Percentiles rank a stretch among this genome's conserved stretches.
phyloP scores from a whole-genome alignment of 2,888 invertebrate species.

The Clistopyga incitator region DNA sequence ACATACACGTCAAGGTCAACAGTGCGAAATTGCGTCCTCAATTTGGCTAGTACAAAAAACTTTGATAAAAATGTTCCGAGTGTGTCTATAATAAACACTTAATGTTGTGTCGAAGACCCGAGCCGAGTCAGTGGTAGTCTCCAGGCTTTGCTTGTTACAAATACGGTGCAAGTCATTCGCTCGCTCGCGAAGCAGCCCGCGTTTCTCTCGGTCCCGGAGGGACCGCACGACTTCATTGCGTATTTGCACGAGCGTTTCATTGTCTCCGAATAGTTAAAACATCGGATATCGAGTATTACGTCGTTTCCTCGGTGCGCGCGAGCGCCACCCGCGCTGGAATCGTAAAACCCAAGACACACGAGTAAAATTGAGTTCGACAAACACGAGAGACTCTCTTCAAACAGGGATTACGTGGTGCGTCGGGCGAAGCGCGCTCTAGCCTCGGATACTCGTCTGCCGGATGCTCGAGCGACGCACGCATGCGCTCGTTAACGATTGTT shows the following conservation, averaged over 20 bases:
- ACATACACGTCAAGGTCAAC: background rate
- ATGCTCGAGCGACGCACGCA: conserved; percentile 11
- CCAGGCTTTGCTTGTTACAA: background rate
- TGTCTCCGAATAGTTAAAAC: conserved; percentile 52
- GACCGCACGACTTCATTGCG: conserved; percentile 28
- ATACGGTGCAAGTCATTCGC: too few species aligned
- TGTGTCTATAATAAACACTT: too few species aligned
- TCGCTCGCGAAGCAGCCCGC: too few species aligned
- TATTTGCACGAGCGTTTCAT: conserved; percentile 44
- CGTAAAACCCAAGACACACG: conserved; percentile 12
- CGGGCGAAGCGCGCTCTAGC: conserved; percentile 6
- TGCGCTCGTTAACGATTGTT: conserved; percentile 66
- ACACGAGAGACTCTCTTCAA: conserved; percentile 52
- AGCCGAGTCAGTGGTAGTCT: background rate
- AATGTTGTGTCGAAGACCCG: too few species aligned
- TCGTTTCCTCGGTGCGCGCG: conserved; percentile 18
- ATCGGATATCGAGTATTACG: conserved; percentile 34
- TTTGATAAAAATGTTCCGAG: too few species aligned
- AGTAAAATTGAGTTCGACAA: conserved; percentile 61
- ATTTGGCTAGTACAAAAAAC: too few species aligned
- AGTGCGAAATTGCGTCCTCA: background rate
- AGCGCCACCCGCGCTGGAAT: conserved; percentile 3
- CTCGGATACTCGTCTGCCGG: conserved; percentile 56
- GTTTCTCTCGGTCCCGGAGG: background rate
- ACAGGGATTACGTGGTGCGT: conserved; percentile 60